Percentiles rank a stretch among this genome's conserved stretches.
phyloP scores from a whole-genome alignment of 2,797 vertebrate species.

The Helicolenus hilgendorfi region DNA sequence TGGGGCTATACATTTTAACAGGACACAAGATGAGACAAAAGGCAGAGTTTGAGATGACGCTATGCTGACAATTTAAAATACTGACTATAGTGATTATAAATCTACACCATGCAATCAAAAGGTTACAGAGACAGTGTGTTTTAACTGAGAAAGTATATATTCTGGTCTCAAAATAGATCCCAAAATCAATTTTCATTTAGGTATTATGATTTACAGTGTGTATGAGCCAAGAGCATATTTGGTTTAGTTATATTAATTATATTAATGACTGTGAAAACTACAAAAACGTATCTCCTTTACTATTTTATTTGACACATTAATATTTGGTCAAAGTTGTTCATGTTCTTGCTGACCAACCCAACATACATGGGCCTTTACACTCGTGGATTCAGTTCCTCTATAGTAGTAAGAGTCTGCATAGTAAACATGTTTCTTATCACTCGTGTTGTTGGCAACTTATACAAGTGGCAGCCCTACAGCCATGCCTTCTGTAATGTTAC shows the following conservation, averaged over 20 bases:
- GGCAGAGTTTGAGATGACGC: neutral
- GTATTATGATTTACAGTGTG: neutral
- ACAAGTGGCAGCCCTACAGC: no score
- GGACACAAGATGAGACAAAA: neutral
- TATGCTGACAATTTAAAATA: neutral
- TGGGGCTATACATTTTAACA: neutral
- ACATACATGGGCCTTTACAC: neutral
- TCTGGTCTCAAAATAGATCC: neutral
- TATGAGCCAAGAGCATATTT: neutral
- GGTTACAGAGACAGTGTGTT: neutral
- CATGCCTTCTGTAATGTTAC: no score
- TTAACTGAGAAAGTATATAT: neutral
- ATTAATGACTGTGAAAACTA: neutral
- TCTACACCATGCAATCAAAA: neutral
- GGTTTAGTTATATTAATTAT: neutral
- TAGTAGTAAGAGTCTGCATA: neutral
- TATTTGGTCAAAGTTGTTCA: neutral
- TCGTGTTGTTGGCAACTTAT: constrained; percentile 27
- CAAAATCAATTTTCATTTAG: neutral
- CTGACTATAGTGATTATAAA: neutral
- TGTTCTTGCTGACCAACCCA: neutral
- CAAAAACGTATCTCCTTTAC: neutral
- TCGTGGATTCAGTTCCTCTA: neutral
- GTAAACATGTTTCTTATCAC: constrained; percentile 35
- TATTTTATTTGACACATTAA: neutral